Evolutionary conservation across 1,140 invertebrate species (phyloP).

Genomic region (Sinonovacula constricta): DNA sequence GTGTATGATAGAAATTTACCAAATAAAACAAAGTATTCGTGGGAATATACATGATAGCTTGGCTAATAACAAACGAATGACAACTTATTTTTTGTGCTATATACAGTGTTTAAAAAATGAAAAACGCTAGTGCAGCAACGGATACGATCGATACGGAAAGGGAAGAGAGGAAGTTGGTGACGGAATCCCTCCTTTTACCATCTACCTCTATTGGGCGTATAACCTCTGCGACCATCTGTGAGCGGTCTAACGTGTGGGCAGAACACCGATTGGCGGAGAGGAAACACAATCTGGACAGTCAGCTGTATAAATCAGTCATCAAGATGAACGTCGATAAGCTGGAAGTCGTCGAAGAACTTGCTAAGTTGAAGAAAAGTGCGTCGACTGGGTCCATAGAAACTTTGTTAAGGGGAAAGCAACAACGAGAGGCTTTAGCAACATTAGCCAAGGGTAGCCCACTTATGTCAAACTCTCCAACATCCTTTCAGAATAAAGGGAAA

Average conservation of each 20-base stretch:
- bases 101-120: no score
- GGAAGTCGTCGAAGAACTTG: conserved; percentile 28
- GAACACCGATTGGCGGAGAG: conserved; percentile 36
- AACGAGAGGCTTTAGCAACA: not conserved
- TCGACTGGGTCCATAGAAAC: conserved; percentile 33
- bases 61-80: no score
- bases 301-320: conserved; percentile 37
- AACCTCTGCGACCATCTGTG: conserved; percentile 30
- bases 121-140: no score
- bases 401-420: not conserved
- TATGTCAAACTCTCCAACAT: not conserved
- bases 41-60: no score
- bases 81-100: no score
- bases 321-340: conserved; percentile 36
- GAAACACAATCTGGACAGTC: conserved; percentile 17
- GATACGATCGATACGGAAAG: not conserved
- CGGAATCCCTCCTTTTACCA: conserved; percentile 31
- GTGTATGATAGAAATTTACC: no score
- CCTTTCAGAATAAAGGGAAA: not conserved
- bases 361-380: conserved; percentile 39
- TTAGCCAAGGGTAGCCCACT: not conserved
- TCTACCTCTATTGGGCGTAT: conserved; percentile 17
- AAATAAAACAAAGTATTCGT: no score
- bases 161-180: conserved; percentile 7
- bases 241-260: conserved; percentile 26